Evolutionary conservation across 2,113 vertebrate genomes (phyloP).

Genomic region (Suricata suricatta): DNA sequence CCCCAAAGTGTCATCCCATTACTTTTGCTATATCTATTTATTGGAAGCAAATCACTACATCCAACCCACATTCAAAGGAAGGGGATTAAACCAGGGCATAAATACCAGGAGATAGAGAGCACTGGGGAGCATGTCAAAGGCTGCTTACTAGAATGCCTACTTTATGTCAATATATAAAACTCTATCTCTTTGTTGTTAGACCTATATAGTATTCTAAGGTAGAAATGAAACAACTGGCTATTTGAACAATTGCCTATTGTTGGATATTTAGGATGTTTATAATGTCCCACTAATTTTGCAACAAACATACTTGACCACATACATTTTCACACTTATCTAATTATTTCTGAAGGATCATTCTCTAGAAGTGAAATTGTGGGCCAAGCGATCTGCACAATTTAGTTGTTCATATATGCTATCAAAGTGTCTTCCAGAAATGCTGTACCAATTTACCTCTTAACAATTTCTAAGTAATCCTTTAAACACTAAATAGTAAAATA

Average conservation of each 20-base stretch:
- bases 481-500: background rate
- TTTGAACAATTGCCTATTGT: background rate
- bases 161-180: background rate
- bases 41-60: background rate
- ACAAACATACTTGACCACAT: slow-evolving; percentile 29
- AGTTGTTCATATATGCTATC: background rate
- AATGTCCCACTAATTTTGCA: slow-evolving; percentile 11
- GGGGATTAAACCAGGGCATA: background rate
- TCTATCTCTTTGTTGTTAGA: background rate
- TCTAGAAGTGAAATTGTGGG: background rate
- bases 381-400: background rate
- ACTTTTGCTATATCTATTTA: background rate
- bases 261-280: background rate
- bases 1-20: background rate
- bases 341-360: background rate
- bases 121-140: background rate
- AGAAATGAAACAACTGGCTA: background rate
- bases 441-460: background rate
- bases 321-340: background rate
- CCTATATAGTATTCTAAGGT: background rate
- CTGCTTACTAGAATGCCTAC: background rate
- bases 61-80: background rate
- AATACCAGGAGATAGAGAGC: background rate
- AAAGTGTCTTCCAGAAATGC: slow-evolving; percentile 18
- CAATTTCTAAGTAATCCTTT: background rate